Evolutionary conservation across 2,888 invertebrate species (phyloP).

Genomic region (Petrolisthes cinctipes): DNA sequence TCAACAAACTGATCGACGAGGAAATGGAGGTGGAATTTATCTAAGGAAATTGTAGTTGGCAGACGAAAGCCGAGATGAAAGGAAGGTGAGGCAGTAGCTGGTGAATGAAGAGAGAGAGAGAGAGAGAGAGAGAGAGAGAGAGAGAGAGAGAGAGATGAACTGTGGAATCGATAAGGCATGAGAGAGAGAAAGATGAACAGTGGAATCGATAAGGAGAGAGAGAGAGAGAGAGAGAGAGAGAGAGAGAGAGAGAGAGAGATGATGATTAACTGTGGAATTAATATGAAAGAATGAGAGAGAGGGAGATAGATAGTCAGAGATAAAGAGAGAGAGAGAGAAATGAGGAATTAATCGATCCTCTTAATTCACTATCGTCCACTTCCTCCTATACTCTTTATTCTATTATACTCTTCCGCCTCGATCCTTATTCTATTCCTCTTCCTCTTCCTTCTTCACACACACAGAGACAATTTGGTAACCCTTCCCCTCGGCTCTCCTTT

Average conservation of each 20-base stretch:
- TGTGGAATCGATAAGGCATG: too few species aligned
- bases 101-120: not conserved
- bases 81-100: not conserved
- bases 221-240: not conserved
- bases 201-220: not conserved
- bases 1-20: not conserved
- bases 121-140: not conserved
- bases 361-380: not conserved
- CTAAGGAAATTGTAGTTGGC: too few species aligned
- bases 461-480: not conserved
- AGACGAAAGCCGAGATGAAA: not conserved
- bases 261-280: not conserved
- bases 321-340: constrained; percentile 16
- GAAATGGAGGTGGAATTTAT: not conserved
- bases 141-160: not conserved
- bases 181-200: not conserved
- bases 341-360: not conserved
- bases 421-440: too few species aligned
- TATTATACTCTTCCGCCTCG: too few species aligned
- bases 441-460: too few species aligned
- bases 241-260: not conserved
- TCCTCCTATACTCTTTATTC: not conserved
- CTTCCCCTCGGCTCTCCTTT: too few species aligned
- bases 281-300: not conserved
- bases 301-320: constrained; percentile 6